Evolutionary conservation across 2,797 vertebrate species (phyloP).

Genomic region (Eulemur mongoz): DNA sequence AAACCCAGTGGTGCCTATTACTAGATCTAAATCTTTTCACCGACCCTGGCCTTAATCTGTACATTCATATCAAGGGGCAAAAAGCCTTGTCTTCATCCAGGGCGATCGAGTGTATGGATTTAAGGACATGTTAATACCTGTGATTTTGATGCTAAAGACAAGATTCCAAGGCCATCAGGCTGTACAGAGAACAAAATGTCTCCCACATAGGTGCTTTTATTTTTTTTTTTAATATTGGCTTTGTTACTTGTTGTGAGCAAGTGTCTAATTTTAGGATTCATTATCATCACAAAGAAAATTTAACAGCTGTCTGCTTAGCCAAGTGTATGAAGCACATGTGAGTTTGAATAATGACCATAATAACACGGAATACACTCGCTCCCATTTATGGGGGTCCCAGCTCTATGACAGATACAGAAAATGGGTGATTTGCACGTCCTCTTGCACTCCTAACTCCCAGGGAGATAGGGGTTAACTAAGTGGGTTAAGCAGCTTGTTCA

Average conservation of each 20-base stretch:
- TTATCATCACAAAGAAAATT: neutral
- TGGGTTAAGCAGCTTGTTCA: neutral
- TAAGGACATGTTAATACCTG: neutral
- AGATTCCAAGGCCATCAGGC: neutral
- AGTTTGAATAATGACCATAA: neutral
- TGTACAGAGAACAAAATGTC: neutral
- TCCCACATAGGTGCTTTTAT: neutral
- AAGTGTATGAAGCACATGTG: neutral
- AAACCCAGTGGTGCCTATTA: conserved; percentile 38
- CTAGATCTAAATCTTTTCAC: conserved; percentile 20
- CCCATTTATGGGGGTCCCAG: neutral
- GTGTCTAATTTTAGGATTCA: neutral
- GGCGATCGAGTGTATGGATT: neutral
- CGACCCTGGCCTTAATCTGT: neutral
- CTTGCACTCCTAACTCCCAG: neutral
- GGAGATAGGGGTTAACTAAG: neutral
- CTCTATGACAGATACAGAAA: neutral
- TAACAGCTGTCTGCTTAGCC: neutral
- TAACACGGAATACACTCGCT: rapidly evolving
- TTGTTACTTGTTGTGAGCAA: neutral
- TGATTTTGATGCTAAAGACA: neutral
- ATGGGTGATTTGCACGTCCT: rapidly evolving
- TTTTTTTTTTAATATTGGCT: neutral
- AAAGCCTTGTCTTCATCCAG: neutral
- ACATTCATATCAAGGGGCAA: rapidly evolving